These are phyloP conservation scores for Hypothenemus hampei DNA, from an alignment of 1,140 invertebrate species.

Conservation along the genomic window DNA sequence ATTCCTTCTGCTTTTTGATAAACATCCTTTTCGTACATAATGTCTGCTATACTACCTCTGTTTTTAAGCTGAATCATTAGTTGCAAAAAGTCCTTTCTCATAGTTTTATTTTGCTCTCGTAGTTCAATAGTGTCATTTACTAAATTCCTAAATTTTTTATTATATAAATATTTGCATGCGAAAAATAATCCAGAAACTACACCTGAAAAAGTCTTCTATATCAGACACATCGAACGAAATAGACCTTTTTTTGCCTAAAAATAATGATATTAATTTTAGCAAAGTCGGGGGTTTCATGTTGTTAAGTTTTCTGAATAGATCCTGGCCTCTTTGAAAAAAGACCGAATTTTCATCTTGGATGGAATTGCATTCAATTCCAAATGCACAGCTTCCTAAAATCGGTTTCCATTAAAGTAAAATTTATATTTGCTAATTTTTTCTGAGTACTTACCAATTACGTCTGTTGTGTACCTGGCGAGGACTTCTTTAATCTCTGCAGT, in stretches of 20 bases:
- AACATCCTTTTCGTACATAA: conserved; percentile 6
- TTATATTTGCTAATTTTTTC: not conserved
- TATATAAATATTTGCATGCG: conserved; percentile 29
- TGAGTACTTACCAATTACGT: conserved; percentile 10
- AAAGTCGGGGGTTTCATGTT: not conserved
- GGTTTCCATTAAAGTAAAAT: not conserved
- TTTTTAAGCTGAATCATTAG: conserved; percentile 12
- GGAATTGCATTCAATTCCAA: conserved; percentile 19
- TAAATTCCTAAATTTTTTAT: conserved; percentile 35
- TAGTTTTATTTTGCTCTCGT: conserved; percentile 6
- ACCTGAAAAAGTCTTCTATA: conserved; percentile 19
- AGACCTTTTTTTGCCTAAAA: not conserved
- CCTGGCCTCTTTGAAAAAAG: conserved; percentile 12
- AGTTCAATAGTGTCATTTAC: conserved; percentile 1
- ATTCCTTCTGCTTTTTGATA: not conserved
- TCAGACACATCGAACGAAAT: not conserved
- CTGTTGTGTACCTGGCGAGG: conserved; percentile 5
- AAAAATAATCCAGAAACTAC: not conserved
- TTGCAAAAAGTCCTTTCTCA: conserved; percentile 9
- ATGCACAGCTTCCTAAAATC: conserved; percentile 13
- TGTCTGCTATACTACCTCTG: conserved; percentile 6
- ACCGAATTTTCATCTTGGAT: conserved; percentile 2
- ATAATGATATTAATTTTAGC: not conserved
- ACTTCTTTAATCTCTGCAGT: conserved; percentile 1
- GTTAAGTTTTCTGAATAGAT: not conserved